Base-by-base conservation (phyloP, 2,797 vertebrate genomes). In the Gephyroberyx darwinii region DNA sequence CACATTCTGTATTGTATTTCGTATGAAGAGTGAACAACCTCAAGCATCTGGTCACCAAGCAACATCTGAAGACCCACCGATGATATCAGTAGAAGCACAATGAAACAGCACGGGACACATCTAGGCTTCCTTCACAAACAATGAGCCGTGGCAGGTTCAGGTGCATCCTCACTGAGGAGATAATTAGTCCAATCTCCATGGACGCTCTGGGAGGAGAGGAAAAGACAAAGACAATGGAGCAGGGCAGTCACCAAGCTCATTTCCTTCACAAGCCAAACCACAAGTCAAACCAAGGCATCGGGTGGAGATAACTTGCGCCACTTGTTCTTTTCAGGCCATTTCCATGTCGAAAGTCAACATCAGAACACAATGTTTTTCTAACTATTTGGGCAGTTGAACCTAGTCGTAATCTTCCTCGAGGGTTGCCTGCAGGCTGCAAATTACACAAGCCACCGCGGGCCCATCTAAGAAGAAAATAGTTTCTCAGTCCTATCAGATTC, bases 101-200 rank as follows among this genome's bases (percentile, higher is more conserved):
- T 8, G 6, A 59, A 30, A 30, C 0, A 12, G 43, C 69, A 26
- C 17, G 62, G 20, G 26, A 26, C 26, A 57, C 51, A 81, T 80
- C 66, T 63, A 68, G 64, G 43, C 0, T 14, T 54, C 57, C 45
- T 55, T 48, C 68, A 74, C 50, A 72, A 80, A 86, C 77, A 82
- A 65, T 50, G 67, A 79, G 66, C 74, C 31, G 68, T 69, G 50
- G 33, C 45, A 86, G 85, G 66, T 90, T 88, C 81, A 88, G 84
- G 47, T 86, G 77, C 73, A 76, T 62, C 33, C 41, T 41, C 66
- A 59, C 60, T 65, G 75, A 69, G n/a, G 33, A 78, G 61, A 80
- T 90, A 79, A 92, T 91, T 87, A 86, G 62, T 41, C 19, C 30
- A 1, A 55, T 59, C 58, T 77, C 76, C 9, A 19, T 50, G 52